Evolutionary conservation across 2,888 invertebrate genomes (phyloP).

Genomic region (Lasius platythorax): DNA sequence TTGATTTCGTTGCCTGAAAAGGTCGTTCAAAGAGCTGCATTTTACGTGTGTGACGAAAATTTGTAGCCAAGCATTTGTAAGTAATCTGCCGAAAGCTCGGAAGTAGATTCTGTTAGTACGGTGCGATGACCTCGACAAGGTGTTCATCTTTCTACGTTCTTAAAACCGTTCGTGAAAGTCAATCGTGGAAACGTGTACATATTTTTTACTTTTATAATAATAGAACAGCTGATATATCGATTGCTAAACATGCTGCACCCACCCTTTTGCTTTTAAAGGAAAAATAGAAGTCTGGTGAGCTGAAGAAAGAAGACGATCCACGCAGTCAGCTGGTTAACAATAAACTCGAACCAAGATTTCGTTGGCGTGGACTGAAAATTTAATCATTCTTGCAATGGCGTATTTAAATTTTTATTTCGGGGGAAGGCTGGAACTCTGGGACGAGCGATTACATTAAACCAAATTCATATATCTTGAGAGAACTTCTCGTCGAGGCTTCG

Average conservation of each 20-base stretch:
- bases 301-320: conserved; percentile 81
- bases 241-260: conserved; percentile 34
- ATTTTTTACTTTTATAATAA: conserved; percentile 5
- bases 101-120: conserved; percentile 68
- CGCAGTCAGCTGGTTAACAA: conserved; percentile 78
- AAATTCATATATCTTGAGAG: conserved; percentile 67
- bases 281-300: conserved; percentile 70
- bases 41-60: conserved; percentile 59
- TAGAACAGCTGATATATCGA: conserved; percentile 1
- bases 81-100: conserved; percentile 49
- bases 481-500: conserved; percentile 70
- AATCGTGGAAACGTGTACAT: conserved; percentile 3
- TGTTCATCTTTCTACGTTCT: conserved; percentile 61
- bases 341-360: conserved; percentile 78
- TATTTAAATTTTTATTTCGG: no score
- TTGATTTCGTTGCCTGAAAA: conserved; percentile 83
- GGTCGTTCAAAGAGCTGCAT: conserved; percentile 70
- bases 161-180: conserved; percentile 63
- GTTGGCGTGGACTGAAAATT: conserved; percentile 82
- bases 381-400: conserved; percentile 63
- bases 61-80: conserved; percentile 24
- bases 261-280: conserved; percentile 56
- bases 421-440: no score
- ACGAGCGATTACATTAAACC: no score
- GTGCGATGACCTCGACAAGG: conserved; percentile 62